Base-by-base conservation (phyloP, 2,113 vertebrate genomes). In the Cryptotis parvus region DNA sequence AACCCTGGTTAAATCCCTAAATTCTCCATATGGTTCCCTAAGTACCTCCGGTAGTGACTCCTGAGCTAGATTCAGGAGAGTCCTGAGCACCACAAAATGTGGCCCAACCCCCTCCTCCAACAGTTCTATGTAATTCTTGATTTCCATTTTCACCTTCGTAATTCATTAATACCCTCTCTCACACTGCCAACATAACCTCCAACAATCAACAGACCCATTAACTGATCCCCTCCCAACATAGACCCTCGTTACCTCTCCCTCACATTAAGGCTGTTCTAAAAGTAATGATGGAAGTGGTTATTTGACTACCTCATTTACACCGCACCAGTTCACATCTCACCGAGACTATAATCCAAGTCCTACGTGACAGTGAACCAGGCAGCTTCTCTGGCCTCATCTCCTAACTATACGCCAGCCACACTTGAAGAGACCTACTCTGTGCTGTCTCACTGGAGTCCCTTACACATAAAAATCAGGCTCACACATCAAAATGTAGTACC, bases 301-400 rank as follows among this genome's bases (percentile, higher is more conserved):
- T 35, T n/a, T 49, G n/a, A 83, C 45, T 77, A 39, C 9, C 1
- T 65, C 37, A 35, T 31, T 87, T 39, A 29, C 16, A 35, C 14
- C 75, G 72, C 45, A 22, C n/a, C 33, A 24, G 18, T 63, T 86
- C 41, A 82, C 65, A 43, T 9, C 16, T 63, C 52, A 68, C 35
- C 66, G 4, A 75, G 33, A 91, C 70, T 84, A 43, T 93, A 86
- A 84, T 49, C 27, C 55, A 90, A 73, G 15, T n/a, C 14, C 69
- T 65, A 5, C 4, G 14, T 18, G 22, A 31, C 3, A 0, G 6
- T 14, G 6, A 4, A 35, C 6, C 2, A 33, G 9, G 6, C 26
- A 87, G 33, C 11, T n/a, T 81, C 31, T 85, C 69, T 8, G 3
- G 4, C 27, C 69, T 88, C 29, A 66, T 63, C 72, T 26, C 35